Conservation (phyloP, 1,140 invertebrate genomes). For the Fopius arisanus region DNA sequence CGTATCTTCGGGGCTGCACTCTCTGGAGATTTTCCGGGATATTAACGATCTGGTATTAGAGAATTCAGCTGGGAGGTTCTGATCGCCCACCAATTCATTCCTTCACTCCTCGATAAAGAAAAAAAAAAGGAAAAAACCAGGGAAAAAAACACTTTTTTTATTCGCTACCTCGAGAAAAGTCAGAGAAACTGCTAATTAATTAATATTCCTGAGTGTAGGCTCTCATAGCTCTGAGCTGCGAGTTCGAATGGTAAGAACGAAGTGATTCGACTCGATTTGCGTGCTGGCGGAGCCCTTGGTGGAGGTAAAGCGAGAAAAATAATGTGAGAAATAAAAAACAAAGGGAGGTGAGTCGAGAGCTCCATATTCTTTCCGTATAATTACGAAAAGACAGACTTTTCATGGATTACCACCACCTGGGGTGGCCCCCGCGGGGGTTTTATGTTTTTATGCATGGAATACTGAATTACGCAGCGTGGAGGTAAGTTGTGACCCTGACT, state of each 20-base stretch:
- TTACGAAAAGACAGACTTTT: slow-evolving; percentile 8
- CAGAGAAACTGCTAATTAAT: neutral
- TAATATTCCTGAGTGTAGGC: neutral
- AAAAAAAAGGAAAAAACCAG: neutral
- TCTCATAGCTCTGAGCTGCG: too few species aligned
- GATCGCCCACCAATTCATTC: slow-evolving; percentile 1
- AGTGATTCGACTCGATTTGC: too few species aligned
- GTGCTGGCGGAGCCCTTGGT: too few species aligned
- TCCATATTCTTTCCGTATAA: neutral
- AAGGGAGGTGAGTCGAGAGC: neutral
- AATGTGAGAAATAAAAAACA: neutral
- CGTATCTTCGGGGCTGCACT: slow-evolving; percentile 7
- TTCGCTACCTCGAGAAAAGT: neutral
- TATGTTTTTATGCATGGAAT: slow-evolving; percentile 19
- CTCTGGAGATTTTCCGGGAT: slow-evolving; percentile 2
- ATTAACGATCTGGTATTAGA: slow-evolving; percentile 16
- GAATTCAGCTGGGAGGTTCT: slow-evolving; percentile 1
- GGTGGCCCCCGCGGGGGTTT: neutral
- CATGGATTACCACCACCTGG: neutral
- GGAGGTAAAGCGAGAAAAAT: neutral
- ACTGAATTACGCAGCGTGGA: neutral
- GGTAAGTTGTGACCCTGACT: neutral
- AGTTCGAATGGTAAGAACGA: neutral
- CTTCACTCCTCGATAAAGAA: neutral
- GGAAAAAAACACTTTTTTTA: neutral